Evolutionary conservation across 2,113 vertebrate species (phyloP).

Genomic region (Pungitius pungitius): DNA sequence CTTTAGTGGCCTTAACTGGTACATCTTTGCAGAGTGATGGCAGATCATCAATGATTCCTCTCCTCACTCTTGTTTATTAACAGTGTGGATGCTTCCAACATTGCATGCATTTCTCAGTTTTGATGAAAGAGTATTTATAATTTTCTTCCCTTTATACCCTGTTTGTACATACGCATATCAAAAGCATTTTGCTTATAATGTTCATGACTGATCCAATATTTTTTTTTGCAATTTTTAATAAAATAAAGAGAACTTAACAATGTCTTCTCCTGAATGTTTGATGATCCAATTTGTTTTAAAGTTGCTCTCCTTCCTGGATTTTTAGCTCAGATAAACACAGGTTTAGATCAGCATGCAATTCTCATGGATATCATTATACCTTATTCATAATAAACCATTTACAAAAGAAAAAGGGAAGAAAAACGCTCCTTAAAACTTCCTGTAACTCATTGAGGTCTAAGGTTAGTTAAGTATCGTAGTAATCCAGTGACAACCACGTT

Average conservation of each 20-base stretch:
- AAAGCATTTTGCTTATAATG: slow-evolving; percentile 68
- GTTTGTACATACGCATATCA: slow-evolving; percentile 82
- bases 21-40: slow-evolving; percentile 22
- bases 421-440: background rate
- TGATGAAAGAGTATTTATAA: slow-evolving; percentile 75
- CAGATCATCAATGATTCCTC: slow-evolving; percentile 20
- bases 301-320: background rate
- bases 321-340: background rate
- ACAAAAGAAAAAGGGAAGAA: background rate
- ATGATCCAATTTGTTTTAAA: background rate
- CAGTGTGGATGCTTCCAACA: slow-evolving; percentile 37
- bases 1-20: slow-evolving; percentile 26
- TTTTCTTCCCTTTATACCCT: slow-evolving; percentile 53
- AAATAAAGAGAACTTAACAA: slow-evolving; percentile 60
- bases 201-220: slow-evolving; percentile 69
- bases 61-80: slow-evolving; percentile 28
- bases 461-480: slow-evolving; percentile 1
- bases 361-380: too few species aligned
- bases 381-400: background rate
- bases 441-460: background rate
- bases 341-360: background rate
- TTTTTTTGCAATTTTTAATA: slow-evolving; percentile 80
- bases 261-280: background rate
- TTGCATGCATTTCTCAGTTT: slow-evolving; percentile 51
- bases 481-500: background rate